Evolutionary conservation across 2,113 vertebrate genomes (phyloP).

Genomic region (Saguinus midas): DNA sequence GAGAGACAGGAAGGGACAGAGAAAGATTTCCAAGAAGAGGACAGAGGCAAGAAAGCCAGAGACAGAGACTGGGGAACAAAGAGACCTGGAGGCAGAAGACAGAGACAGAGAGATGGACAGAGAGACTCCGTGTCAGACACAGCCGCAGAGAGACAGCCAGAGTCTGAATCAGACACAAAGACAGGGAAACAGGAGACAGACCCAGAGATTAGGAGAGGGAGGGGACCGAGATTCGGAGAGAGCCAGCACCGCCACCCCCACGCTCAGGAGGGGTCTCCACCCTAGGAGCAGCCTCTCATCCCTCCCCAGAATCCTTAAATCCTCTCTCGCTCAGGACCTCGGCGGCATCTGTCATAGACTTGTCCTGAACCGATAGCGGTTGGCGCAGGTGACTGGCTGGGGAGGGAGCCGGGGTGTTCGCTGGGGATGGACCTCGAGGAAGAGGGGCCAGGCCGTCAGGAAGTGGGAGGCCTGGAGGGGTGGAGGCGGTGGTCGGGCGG

Average conservation of each 20-base stretch:
- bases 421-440: background rate
- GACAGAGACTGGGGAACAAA: background rate
- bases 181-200: background rate
- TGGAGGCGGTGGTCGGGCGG: accelerated
- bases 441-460: background rate
- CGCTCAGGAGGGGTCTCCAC: background rate
- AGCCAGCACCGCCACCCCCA: too few species aligned
- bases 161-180: background rate
- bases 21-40: too few species aligned
- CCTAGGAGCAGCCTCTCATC: background rate
- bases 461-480: background rate
- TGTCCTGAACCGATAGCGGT: background rate
- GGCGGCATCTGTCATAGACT: background rate
- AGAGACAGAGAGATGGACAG: background rate
- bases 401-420: too few species aligned
- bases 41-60: background rate
- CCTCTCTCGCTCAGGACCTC: background rate
- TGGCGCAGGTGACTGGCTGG: background rate
- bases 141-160: background rate
- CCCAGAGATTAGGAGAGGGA: background rate
- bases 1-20: background rate
- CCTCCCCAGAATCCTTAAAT: slow-evolving; percentile 59
- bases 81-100: background rate
- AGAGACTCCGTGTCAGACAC: background rate
- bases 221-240: background rate